phyloP scores from a whole-genome alignment of 1,140 invertebrate genomes.

The Plutomurus gul region DNA sequence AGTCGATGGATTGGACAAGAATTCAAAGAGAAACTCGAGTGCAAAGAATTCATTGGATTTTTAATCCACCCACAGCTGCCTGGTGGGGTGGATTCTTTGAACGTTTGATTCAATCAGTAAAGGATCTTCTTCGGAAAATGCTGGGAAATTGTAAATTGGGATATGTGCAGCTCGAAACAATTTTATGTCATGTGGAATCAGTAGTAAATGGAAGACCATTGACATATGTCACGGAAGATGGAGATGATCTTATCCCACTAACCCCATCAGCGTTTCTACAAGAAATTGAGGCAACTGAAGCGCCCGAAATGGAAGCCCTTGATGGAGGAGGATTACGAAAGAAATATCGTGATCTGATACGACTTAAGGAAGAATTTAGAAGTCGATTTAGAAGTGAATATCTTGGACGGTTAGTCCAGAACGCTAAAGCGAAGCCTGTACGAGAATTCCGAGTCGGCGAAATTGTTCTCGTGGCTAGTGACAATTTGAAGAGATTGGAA shows the following conservation, averaged over 20 bases:
- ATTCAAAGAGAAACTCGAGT: neutral
- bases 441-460: neutral
- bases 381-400: neutral
- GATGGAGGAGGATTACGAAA: neutral
- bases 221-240: neutral
- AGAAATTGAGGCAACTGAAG: neutral
- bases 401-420: neutral
- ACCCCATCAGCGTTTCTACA: neutral
- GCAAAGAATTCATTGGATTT: neutral
- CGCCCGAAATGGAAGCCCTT: neutral
- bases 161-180: neutral
- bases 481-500: neutral
- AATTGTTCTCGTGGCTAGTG: constrained; percentile 22
- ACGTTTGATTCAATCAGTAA: neutral
- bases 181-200: neutral
- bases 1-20: neutral
- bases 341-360: neutral
- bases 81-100: neutral
- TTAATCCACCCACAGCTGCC: neutral
- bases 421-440: too few species aligned
- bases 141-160: neutral
- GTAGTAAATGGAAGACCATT: neutral
- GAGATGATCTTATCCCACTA: neutral
- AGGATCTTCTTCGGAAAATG: neutral
- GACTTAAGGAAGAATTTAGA: neutral